Evolutionary conservation across 2,113 vertebrate genomes (phyloP).

Genomic region (Gymnorhina tibicen): DNA sequence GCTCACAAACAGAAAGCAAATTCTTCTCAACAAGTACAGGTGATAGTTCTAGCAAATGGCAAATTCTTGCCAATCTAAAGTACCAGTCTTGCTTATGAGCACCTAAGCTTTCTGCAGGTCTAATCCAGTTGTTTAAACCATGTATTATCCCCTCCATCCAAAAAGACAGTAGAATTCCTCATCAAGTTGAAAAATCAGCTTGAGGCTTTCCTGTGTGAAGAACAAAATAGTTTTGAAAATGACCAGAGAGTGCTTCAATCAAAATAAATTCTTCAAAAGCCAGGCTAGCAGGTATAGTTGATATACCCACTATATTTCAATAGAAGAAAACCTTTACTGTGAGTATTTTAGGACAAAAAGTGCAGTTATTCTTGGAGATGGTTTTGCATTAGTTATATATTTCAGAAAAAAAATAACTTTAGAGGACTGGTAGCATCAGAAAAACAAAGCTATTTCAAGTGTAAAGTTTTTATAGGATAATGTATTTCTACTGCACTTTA

Average conservation of each 20-base stretch:
- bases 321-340: neutral
- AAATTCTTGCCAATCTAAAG: neutral
- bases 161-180: neutral
- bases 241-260: neutral
- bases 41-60: neutral
- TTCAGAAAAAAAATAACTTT: neutral
- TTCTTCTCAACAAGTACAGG: neutral
- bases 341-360: neutral
- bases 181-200: neutral
- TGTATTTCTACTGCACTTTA: neutral
- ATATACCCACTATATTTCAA: accelerated
- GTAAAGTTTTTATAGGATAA: neutral
- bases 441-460: neutral
- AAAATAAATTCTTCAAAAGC: neutral
- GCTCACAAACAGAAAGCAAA: neutral
- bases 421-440: neutral
- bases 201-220: neutral
- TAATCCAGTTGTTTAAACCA: neutral
- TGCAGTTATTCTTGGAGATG: neutral
- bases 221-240: neutral
- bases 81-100: neutral
- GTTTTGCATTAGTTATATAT: neutral
- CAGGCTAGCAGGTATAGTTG: neutral
- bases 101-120: neutral
- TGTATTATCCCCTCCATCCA: neutral